Evolutionary conservation across 2,797 vertebrate genomes (phyloP), one percentile per base, ranked within the genome.

Genomic region (Pangasius macronema): DNA sequence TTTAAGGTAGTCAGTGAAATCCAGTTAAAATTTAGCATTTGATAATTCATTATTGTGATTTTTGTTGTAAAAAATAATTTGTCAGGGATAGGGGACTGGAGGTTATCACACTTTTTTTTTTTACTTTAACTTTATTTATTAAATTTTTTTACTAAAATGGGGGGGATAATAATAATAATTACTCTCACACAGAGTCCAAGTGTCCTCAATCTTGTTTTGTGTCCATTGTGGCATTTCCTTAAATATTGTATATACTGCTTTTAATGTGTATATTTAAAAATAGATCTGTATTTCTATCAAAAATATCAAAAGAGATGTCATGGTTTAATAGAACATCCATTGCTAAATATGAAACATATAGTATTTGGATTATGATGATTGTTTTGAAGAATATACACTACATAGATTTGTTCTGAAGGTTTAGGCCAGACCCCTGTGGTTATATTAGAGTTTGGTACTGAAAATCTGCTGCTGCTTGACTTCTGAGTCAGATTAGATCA

Each of bases 401-500:
- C 57, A 63, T 9, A 57, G 46, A 22, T 65, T 14, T 46, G 11
- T 36, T 42, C 20, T 85, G 42, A 77, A 30, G 30, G 55, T 75
- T 33, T 84, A 13, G 4, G 2, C 33, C 77, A 39, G 53, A 57
- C 77, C 20, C 77, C 20, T 59, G 30, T 80, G 55, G n/a, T 27
- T 70, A 39, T 68, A 49, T 67, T 53, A 59, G 30, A 68, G 30
- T 57, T 18, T 14, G 49, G 46, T 13, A 16, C n/a, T 42, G 51
- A 73, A 73, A 61, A 85, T 53, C 79, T 73, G 24, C 61, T 46
- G 49, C 59, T 75, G 24, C 18, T 22, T 39, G 68, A 59, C 39
- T 8, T 39, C 6, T 86, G 18, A 82, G 39, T 30, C 10, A 51
- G n/a, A 82, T 87, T 67, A 88, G 72, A 81, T 20, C 79, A 59